A percentile compares a stretch with the other conserved stretches of the same genome.
Evolutionary conservation across 1,140 invertebrate species (phyloP).

Genomic region (Lysiphlebus fabarum): DNA sequence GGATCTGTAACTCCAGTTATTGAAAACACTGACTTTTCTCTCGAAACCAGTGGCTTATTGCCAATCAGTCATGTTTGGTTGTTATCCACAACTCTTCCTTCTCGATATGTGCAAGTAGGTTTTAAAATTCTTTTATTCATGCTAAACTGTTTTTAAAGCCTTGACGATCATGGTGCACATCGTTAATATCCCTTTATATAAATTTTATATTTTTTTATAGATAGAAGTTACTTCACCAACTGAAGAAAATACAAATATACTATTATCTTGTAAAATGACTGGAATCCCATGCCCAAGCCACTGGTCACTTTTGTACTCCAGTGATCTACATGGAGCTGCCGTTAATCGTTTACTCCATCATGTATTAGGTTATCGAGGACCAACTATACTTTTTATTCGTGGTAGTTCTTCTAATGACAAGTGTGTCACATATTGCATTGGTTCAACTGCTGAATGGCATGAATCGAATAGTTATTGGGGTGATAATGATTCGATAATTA

Average conservation of each 20-base stretch:
- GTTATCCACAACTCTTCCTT: conserved; percentile 69
- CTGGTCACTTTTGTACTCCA: conserved; percentile 82
- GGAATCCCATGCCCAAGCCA: conserved; percentile 64
- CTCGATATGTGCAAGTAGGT: conserved; percentile 61
- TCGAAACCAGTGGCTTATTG: conserved; percentile 40
- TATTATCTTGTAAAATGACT: conserved; percentile 42
- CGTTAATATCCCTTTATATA: background rate
- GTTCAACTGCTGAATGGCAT: conserved; percentile 77
- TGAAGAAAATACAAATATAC: conserved; percentile 38
- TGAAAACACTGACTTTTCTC: conserved; percentile 59
- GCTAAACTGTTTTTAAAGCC: too few species aligned
- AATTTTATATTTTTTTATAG: conserved; percentile 30
- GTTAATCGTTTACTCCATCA: conserved; percentile 86
- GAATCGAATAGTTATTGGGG: conserved; percentile 84
- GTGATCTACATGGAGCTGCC: conserved; percentile 78
- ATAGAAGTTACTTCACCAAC: conserved; percentile 36
- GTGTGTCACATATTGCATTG: conserved; percentile 72
- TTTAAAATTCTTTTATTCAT: background rate
- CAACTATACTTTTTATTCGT: conserved; percentile 74
- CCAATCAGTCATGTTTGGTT: conserved; percentile 77
- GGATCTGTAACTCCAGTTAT: conserved; percentile 74
- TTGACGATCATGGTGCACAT: too few species aligned
- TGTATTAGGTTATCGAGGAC: conserved; percentile 79
- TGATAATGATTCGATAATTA: conserved; percentile 68
- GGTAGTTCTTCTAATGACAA: conserved; percentile 42